Base-by-base conservation (phyloP, 2,888 invertebrate genomes). In the Dioctria rufipes region DNA sequence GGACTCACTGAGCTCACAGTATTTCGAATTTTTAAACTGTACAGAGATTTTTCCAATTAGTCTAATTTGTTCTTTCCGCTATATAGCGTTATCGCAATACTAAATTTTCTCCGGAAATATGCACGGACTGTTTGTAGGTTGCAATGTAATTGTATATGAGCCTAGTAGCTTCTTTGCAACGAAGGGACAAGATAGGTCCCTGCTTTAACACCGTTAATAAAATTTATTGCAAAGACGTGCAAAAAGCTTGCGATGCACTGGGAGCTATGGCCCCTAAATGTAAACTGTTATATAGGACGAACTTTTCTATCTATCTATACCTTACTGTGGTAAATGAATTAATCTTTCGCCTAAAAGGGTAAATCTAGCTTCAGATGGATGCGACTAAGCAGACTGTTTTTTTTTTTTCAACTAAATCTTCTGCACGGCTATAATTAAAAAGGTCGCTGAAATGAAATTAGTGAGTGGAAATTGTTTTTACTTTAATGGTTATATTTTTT, bases 61-160 rank as follows among this genome's bases (percentile, higher is more conserved):
- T 83, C 83, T 83, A 83, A 83, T 83, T 83, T 83, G 83, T 83
- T 83, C 83, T 82, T 83, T 82, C 83, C 83, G 83, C 81, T 81
- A 60, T 25, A 25, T 81, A 77, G 73, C 73, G 51, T 82, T 83
- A 80, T 83, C 83, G 83, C 80, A 81, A 49, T 54, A 54, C 80
- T 63, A 65, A 67, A 40, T 25, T 61, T 39, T 11, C 4, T 11
- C 37, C n/a, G 61, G 39, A 61, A 61, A 61, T 13, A 61, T 61
- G 61, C 61, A 61, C 61, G 6, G 11, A 61, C 61, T 54, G 25
- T 61, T 61, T 61, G 39, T 11, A 37, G 61, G 61, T 39, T 8
- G 25, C 25, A 61, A 39, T 39, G 61, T 1, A 4, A 54, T 4
- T 54, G 54, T n/a, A 54, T 54, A 11, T 0, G 25, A 25, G 25